Evolutionary conservation across 2,888 invertebrate genomes (phyloP).

Genomic region (Drosophila phalerata): DNA sequence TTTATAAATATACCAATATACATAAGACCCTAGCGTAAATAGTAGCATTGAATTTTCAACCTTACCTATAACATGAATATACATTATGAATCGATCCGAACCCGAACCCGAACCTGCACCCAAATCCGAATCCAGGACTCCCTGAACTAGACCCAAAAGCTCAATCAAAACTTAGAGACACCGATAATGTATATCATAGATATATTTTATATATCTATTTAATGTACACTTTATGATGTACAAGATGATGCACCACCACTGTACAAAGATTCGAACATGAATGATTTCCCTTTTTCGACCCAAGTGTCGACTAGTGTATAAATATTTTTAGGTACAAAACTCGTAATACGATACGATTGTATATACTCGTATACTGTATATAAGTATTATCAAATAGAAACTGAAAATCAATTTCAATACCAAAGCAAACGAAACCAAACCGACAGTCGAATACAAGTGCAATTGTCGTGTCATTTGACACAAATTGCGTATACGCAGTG

Average conservation of each 20-base stretch:
- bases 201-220: conserved; percentile 3
- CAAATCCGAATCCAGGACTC: conserved; percentile 6
- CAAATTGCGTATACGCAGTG: conserved; percentile 83
- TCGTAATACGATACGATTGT: conserved; percentile 27
- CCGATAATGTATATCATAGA: conserved; percentile 18
- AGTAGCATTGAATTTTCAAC: conserved; percentile 22
- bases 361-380: conserved; percentile 39
- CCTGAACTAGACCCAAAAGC: conserved; percentile 16
- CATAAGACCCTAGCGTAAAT: conserved; percentile 21
- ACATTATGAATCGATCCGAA: conserved; percentile 27
- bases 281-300: conserved; percentile 23
- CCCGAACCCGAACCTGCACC: neutral
- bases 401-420: neutral
- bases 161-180: conserved; percentile 45
- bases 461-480: conserved; percentile 56
- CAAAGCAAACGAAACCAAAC: conserved; percentile 3
- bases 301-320: conserved; percentile 41
- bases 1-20: neutral
- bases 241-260: conserved; percentile 50
- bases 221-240: conserved; percentile 1
- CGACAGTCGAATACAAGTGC: conserved; percentile 58
- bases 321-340: conserved; percentile 24
- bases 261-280: conserved; percentile 44
- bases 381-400: conserved; percentile 30
- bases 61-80: conserved; percentile 27